phyloP scores from a whole-genome alignment of 2,797 vertebrate species.

The Lerista edwardsae region DNA sequence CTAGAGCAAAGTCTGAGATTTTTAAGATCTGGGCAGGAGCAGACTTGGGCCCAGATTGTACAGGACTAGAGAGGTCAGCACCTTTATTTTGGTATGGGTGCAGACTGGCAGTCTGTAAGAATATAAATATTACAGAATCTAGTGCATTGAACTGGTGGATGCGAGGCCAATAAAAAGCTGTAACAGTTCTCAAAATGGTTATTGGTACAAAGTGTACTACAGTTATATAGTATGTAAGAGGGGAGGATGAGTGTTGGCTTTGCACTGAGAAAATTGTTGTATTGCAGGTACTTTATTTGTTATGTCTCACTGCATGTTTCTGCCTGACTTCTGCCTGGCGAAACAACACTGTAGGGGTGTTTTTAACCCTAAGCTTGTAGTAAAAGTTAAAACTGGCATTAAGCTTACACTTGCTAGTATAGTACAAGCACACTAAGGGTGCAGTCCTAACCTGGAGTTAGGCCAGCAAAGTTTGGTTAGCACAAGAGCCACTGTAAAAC shows the following conservation, averaged over 20 bases:
- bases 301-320: not conserved
- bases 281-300: not conserved
- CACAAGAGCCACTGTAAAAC: too few species aligned
- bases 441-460: too few species aligned
- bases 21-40: too few species aligned
- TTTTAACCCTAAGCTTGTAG: constrained; percentile 20
- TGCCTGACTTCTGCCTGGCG: not conserved
- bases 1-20: too few species aligned
- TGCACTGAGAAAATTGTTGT: too few species aligned
- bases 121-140: not conserved
- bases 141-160: not conserved
- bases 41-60: too few species aligned
- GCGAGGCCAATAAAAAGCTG: not conserved
- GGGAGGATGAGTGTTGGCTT: too few species aligned
- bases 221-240: too few species aligned
- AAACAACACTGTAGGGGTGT: not conserved
- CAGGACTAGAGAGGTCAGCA: too few species aligned
- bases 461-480: too few species aligned
- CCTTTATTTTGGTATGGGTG: too few species aligned
- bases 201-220: not conserved
- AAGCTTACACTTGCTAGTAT: constrained; percentile 10
- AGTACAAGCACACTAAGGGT: too few species aligned
- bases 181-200: not conserved
- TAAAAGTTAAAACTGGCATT: constrained; percentile 23
- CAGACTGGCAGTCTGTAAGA: not conserved